Percentiles rank a stretch among this genome's conserved stretches.
These are phyloP conservation scores for Dermolepida albohirtum DNA, from an alignment of 2,888 invertebrate species.

Conservation along the genomic window DNA sequence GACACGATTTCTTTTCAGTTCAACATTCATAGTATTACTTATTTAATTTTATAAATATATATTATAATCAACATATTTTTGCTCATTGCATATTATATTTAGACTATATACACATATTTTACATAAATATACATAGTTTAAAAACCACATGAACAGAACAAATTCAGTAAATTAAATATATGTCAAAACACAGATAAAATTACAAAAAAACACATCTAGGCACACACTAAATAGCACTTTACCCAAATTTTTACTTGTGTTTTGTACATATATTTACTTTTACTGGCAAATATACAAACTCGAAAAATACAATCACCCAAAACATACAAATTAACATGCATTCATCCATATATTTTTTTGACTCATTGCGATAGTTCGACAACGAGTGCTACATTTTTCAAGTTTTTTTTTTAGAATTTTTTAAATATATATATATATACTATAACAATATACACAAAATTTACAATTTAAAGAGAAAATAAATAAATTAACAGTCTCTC, in stretches of 20 bases:
- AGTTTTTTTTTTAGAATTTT: constrained; percentile 41
- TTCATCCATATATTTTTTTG: constrained; percentile 53
- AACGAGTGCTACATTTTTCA: constrained; percentile 36
- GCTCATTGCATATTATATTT: constrained; percentile 11
- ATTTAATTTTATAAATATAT: constrained; percentile 10
- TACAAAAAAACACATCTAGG: too few species aligned
- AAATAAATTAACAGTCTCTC: constrained; percentile 38
- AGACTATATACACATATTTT: constrained; percentile 22
- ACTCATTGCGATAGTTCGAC: constrained; percentile 40
- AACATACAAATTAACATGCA: constrained; percentile 29
- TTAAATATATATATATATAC: constrained; percentile 10
- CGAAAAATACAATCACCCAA: constrained; percentile 9
- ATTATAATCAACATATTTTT: constrained; percentile 18
- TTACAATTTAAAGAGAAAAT: constrained; percentile 40
- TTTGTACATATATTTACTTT: too few species aligned
- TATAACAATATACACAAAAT: constrained; percentile 42
- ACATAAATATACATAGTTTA: constrained; percentile 2
- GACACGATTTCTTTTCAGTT: constrained; percentile 8
- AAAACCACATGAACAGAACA: constrained; percentile 5
- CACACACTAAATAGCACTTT: too few species aligned
- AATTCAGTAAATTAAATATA: constrained; percentile 1
- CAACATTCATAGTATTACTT: constrained; percentile 4
- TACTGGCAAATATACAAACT: too few species aligned
- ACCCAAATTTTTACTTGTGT: too few species aligned
- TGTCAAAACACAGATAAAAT: not conserved